Evolutionary conservation across 2,888 invertebrate species (phyloP).

Genomic region (Hirudinaria manillensis): DNA sequence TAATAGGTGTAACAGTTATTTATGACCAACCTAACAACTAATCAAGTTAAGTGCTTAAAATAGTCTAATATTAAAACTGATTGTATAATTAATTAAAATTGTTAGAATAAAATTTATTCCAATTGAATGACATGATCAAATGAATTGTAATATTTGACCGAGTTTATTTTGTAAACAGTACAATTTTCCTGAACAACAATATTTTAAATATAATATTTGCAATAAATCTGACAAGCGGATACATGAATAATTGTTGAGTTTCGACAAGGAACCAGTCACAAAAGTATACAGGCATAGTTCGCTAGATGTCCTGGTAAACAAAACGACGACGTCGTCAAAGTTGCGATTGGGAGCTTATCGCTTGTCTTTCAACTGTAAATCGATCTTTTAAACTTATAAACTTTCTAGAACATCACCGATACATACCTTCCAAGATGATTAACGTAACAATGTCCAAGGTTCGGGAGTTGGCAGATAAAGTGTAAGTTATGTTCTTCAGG

Average conservation of each 20-base stretch:
- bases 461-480: conserved; percentile 33
- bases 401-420: conserved; percentile 15
- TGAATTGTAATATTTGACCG: too few relatives aligned
- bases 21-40: too few relatives aligned
- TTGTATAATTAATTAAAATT: too few relatives aligned
- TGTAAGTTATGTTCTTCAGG: conserved; percentile 26
- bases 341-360: neutral
- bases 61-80: too few relatives aligned
- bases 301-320: conserved; percentile 25
- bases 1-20: too few relatives aligned
- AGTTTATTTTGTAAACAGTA: conserved; percentile 8
- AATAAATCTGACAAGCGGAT: neutral
- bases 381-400: conserved; percentile 3
- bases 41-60: too few relatives aligned
- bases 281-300: conserved; percentile 8
- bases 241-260: neutral
- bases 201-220: neutral
- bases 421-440: conserved; percentile 24
- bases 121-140: too few relatives aligned
- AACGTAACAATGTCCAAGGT: conserved; percentile 32
- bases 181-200: neutral
- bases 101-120: too few relatives aligned
- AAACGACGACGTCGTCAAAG: conserved; percentile 27
- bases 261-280: conserved; percentile 4
- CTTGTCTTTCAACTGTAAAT: neutral